Evolutionary conservation across 1,140 invertebrate genomes (phyloP).

Genomic region (Panagrolaimus sp.): DNA sequence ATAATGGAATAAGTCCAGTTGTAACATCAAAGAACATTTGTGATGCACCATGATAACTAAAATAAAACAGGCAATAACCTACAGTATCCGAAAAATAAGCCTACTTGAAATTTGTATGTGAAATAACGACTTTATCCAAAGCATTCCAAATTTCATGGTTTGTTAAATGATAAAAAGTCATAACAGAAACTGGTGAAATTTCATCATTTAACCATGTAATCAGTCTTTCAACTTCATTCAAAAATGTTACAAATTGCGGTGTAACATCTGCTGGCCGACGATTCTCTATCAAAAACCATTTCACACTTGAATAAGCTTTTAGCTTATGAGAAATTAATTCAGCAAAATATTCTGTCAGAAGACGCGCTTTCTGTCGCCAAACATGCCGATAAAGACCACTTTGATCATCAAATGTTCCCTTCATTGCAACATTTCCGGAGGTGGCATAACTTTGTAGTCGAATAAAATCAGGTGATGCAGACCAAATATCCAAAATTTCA

Average conservation of each 20-base stretch:
- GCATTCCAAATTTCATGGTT: slow-evolving; percentile 41
- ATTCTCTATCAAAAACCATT: slow-evolving; percentile 31
- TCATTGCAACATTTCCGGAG: slow-evolving; percentile 20
- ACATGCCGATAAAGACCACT: slow-evolving; percentile 38
- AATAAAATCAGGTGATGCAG: slow-evolving; percentile 34
- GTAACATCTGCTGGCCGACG: slow-evolving; percentile 32
- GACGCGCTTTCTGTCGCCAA: slow-evolving; percentile 36
- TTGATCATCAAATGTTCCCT: slow-evolving; percentile 40
- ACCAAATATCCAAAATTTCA: slow-evolving; percentile 45
- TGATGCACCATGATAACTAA: slow-evolving; percentile 36
- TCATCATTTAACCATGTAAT: slow-evolving; percentile 32
- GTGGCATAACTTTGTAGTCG: slow-evolving; percentile 30
- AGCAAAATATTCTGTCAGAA: slow-evolving; percentile 27
- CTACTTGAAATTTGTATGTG: slow-evolving; percentile 35
- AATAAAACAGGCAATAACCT: background rate
- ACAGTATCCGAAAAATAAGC: background rate
- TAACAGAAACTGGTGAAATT: slow-evolving; percentile 38
- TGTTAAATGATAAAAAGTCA: slow-evolving; percentile 36
- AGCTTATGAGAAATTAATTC: slow-evolving; percentile 34
- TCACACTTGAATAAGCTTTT: background rate
- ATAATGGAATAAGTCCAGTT: slow-evolving; percentile 34
- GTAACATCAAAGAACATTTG: slow-evolving; percentile 41
- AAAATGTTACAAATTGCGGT: slow-evolving; percentile 33
- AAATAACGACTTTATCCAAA: slow-evolving; percentile 25
- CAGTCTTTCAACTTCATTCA: slow-evolving; percentile 26